phyloP scores from a whole-genome alignment of 2,797 vertebrate genomes.

The Cossypha niveicapilla region DNA sequence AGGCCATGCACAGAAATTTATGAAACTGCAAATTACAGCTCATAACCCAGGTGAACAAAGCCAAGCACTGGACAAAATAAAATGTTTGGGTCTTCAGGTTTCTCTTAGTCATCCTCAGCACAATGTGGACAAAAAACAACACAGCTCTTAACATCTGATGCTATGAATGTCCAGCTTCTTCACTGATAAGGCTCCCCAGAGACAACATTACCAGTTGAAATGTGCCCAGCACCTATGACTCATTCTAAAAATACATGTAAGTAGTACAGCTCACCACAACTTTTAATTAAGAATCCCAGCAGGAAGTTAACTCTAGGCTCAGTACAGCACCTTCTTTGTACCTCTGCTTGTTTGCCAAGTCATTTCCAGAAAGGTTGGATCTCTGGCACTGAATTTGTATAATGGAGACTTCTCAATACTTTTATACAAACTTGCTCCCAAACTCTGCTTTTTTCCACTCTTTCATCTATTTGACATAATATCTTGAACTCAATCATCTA shows the following conservation, averaged over 20 bases:
- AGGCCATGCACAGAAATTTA: background rate
- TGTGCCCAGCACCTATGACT: background rate
- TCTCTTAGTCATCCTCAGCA: background rate
- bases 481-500: background rate
- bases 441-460: background rate
- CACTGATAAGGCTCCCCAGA: background rate
- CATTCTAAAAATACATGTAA: background rate
- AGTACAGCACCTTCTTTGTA: conserved; percentile 30
- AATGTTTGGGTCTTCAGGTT: background rate
- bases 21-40: background rate
- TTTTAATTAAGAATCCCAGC: conserved; percentile 9
- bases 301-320: background rate
- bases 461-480: background rate
- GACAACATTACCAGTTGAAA: background rate
- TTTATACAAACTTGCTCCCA: background rate
- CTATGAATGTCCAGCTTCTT: background rate
- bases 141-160: background rate
- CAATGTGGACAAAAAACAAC: background rate
- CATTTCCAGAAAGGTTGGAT: background rate
- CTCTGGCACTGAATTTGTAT: background rate
- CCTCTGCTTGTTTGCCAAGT: background rate
- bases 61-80: background rate
- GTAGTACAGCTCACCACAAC: background rate
- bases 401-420: background rate
- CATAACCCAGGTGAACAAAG: background rate